A percentile compares a stretch with the other conserved stretches of the same genome.
Evolutionary conservation across 1,140 invertebrate genomes (phyloP).

Genomic region (Drosophila sturtevanti): DNA sequence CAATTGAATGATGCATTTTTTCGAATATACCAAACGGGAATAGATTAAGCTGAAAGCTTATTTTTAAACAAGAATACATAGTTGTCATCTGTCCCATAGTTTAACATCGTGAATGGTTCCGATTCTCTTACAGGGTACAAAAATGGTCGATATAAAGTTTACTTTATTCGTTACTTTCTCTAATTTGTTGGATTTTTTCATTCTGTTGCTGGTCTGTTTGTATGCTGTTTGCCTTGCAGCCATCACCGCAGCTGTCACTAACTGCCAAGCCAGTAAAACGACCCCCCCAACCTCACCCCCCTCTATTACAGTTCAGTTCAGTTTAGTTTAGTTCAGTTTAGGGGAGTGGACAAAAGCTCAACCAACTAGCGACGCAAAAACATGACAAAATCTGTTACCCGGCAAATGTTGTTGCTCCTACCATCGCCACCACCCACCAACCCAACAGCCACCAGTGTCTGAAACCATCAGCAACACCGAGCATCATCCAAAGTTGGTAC

Average conservation of each 20-base stretch:
- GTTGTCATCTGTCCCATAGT: too few relatives aligned
- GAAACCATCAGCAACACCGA: too few relatives aligned
- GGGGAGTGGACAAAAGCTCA: constrained; percentile 18
- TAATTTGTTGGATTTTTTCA: constrained; percentile 27
- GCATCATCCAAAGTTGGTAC: background rate
- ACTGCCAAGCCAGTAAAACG: constrained; percentile 53
- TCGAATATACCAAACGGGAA: too few relatives aligned
- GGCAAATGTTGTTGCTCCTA: constrained; percentile 24
- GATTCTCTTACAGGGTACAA: constrained; percentile 23
- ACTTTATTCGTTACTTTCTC: constrained; percentile 31
- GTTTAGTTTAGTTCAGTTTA: background rate
- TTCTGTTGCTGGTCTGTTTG: background rate
- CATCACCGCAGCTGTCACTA: constrained; percentile 75
- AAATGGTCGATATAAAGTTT: constrained; percentile 26
- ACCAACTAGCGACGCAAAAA: constrained; percentile 54
- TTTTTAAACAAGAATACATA: too few relatives aligned
- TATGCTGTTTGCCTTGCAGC: constrained; percentile 26
- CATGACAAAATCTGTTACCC: constrained; percentile 43
- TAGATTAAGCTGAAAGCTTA: too few relatives aligned
- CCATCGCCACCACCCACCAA: background rate
- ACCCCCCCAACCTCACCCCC: too few relatives aligned
- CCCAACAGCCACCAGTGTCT: background rate
- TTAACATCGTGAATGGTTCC: too few relatives aligned
- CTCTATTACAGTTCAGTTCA: constrained; percentile 5
- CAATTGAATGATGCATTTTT: too few relatives aligned